Evolutionary conservation across 2,888 invertebrate species (phyloP), one percentile per base, ranked within the genome.

Genomic region (Drosophila parthenogenetica): DNA sequence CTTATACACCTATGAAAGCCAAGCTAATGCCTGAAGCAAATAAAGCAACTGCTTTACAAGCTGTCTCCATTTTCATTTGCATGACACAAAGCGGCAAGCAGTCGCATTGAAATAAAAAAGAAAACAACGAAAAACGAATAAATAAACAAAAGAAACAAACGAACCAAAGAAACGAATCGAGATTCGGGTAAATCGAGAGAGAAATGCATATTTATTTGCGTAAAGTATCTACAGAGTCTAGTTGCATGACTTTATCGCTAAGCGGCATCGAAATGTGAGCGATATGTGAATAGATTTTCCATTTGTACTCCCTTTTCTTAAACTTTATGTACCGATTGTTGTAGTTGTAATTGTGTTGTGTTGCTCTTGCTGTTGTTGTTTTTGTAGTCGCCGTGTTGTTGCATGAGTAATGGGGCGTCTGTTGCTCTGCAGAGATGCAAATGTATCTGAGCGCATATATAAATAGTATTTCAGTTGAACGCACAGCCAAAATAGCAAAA

Each of bases 401-500:
- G 83, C 80, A 81, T 86, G 87, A 86, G 81, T 83, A 81, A 86
- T 86, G 81, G 73, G 73, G 73, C 69, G 63, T 60, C 60, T 75
- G 59, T 39, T 35, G 35, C 35, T 11, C 54, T 65, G 78, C 78
- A 69, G 84, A 69, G 84, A 81, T 81, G 79, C 80, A 81, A 75
- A 78, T 81, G 79, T 81, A 84, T 69, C 63, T 66, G 67, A 64
- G 74, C 83, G 86, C 87, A 88, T 83, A 69, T 88, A 84, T 88
- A 84, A 84, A 84, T 84, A 84, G 83, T 86, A 88, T 86, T 88
- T 88, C 89, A 88, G 84, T 88, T 78, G 87, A 84, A 84, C 87
- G 83, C 87, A 75, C 89, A 83, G 78, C 87, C 76, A 78, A 88
- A 84, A 88, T 86, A 83, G 88, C 89, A 79, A 75, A 79, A 70